These are phyloP conservation scores for Callopanchax toddi DNA, from an alignment of 2,113 vertebrate species.

Conservation along the genomic window DNA sequence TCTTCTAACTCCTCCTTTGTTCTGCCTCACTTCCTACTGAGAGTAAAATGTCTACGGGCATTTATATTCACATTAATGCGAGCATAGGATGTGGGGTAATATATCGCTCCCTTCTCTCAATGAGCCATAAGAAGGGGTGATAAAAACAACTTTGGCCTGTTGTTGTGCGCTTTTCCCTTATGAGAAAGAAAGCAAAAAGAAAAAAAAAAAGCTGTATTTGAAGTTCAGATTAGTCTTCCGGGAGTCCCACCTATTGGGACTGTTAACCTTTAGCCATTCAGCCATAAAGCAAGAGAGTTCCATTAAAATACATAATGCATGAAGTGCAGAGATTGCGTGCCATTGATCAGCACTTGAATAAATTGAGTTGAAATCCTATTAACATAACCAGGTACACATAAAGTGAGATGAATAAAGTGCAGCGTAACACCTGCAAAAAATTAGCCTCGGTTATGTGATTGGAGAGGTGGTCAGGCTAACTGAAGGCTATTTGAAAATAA, in stretches of 20 bases:
- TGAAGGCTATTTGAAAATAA: slow-evolving; percentile 52
- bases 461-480: slow-evolving; percentile 46
- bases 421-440: slow-evolving; percentile 68
- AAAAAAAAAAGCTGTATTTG: slow-evolving; percentile 76
- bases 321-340: slow-evolving; percentile 87
- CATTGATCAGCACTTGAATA: slow-evolving; percentile 97
- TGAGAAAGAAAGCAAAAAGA: no score
- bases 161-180: slow-evolving; percentile 78
- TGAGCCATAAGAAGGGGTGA: slow-evolving; percentile 66
- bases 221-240: slow-evolving; percentile 86
- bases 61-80: slow-evolving; percentile 82
- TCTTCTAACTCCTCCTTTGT: slow-evolving; percentile 53
- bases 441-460: slow-evolving; percentile 48
- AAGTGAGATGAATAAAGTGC: slow-evolving; percentile 77
- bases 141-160: slow-evolving; percentile 76
- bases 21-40: slow-evolving; percentile 60
- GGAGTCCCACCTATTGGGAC: slow-evolving; percentile 85
- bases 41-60: slow-evolving; percentile 77
- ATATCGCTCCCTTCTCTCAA: slow-evolving; percentile 76
- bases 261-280: slow-evolving; percentile 90
- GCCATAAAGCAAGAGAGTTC: slow-evolving; percentile 87
- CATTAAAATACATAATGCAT: slow-evolving; percentile 94
- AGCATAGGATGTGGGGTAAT: slow-evolving; percentile 73
- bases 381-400: slow-evolving; percentile 86
- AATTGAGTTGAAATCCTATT: slow-evolving; percentile 92